Conservation (phyloP, 2,888 invertebrate species). For the Elgonia sp. region DNA sequence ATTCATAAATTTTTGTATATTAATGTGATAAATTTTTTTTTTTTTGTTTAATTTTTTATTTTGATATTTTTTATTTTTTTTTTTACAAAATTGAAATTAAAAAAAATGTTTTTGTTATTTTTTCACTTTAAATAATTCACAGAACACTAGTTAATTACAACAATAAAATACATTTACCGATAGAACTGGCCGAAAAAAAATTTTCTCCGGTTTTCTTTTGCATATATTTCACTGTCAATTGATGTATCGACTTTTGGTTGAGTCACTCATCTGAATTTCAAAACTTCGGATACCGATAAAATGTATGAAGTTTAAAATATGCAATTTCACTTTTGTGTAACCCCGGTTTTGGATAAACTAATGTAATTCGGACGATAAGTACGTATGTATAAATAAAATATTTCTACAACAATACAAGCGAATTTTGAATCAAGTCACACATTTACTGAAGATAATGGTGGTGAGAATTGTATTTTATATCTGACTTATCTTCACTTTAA, state of each 20-base stretch:
- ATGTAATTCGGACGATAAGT: background rate
- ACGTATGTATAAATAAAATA: background rate
- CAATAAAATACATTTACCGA: background rate
- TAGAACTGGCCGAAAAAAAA: background rate
- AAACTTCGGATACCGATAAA: conserved; percentile 30
- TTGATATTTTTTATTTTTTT: too few species aligned
- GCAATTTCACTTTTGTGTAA: conserved; percentile 12
- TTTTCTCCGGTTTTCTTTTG: background rate
- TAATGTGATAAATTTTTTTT: too few species aligned
- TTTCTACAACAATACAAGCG: background rate
- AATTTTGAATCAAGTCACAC: too few species aligned
- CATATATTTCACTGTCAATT: conserved; percentile 8
- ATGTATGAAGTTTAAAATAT: conserved; percentile 11
- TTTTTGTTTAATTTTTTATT: too few species aligned
- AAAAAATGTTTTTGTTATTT: too few species aligned
- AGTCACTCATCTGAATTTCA: conserved; percentile 42
- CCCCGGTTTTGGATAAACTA: background rate
- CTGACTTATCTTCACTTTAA: too few species aligned
- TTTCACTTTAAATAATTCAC: too few species aligned
- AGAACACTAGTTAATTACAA: too few species aligned
- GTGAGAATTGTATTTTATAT: too few species aligned
- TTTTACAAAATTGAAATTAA: too few species aligned
- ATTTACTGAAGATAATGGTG: too few species aligned
- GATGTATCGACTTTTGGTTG: conserved; percentile 22
- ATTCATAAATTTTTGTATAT: too few species aligned